These are phyloP conservation scores for Andrena haemorrhoa DNA, from an alignment of 2,888 invertebrate genomes.

Conservation along the genomic window DNA sequence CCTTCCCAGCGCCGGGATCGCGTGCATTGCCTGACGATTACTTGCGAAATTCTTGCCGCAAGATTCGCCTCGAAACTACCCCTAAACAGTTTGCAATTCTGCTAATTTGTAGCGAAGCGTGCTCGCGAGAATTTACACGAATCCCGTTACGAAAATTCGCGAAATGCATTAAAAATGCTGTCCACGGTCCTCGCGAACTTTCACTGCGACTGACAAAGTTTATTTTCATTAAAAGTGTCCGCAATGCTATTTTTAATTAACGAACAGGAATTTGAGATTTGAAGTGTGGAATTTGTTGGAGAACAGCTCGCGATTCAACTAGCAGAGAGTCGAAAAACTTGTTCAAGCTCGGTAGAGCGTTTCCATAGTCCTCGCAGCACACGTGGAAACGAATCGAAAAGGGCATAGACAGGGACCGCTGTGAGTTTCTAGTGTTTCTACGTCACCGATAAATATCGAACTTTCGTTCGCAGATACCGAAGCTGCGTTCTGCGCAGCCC, in stretches of 20 bases:
- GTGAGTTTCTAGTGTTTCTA: slow-evolving; percentile 32
- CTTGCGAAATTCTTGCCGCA: slow-evolving; percentile 23
- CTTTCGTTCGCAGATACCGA: slow-evolving; percentile 54
- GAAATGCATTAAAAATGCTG: background rate
- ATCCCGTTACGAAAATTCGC: background rate
- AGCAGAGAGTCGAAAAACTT: slow-evolving; percentile 16
- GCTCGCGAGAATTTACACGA: background rate
- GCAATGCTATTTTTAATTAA: no score
- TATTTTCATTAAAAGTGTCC: no score
- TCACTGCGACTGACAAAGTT: no score
- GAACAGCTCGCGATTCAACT: slow-evolving; percentile 24
- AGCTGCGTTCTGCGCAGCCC: slow-evolving; percentile 1
- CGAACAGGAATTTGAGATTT: background rate
- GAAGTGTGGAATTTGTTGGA: background rate
- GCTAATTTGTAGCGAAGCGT: background rate
- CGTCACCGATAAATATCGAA: slow-evolving; percentile 60
- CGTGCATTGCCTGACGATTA: slow-evolving; percentile 20
- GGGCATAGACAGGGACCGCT: slow-evolving; percentile 55
- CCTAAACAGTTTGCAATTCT: background rate
- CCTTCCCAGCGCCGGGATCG: slow-evolving; percentile 26
- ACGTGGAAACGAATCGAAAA: slow-evolving; percentile 45
- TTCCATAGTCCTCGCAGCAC: slow-evolving; percentile 25
- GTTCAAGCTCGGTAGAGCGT: background rate
- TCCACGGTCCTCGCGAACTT: background rate
- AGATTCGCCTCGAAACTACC: background rate